Evolutionary conservation across 2,797 vertebrate species (phyloP), one percentile per base, ranked within the genome.

Genomic region (Myripristis murdjan): DNA sequence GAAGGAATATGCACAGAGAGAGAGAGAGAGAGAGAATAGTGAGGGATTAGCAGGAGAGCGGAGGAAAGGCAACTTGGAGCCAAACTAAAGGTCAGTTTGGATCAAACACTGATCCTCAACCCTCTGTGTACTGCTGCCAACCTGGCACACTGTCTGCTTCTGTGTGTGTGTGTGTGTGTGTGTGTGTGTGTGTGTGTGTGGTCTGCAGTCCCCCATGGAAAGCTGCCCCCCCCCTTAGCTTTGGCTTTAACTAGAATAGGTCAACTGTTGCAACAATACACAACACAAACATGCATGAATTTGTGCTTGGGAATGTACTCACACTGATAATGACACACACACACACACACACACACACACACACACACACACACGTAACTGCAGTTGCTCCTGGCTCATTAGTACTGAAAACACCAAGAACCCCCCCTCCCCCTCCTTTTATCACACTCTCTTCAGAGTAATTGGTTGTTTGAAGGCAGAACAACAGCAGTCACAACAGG

Each of bases 81-180:
- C 64, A 43, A 80, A 76, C 49, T 75, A 84, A 86, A 86, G 86
- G 78, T 88, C 86, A 83, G 56, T 24, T 5, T 43, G 81, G 80
- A 80, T 85, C 81, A 87, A 83, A 82, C 75, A 43, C 60, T 81
- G 81, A 85, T 83, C 77, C 67, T 77, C 73, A 58, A 43, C 47
- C 69, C 64, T 74, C 49, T 85, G 62, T 87, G 83, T 81, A 46
- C 61, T 28, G 62, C 58, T 87, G 86, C 86, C 83, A 85, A 62
- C 43, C 18, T 56, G 66, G 39, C 63, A 35, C 48, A 37, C 6
- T 55, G 12, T 48, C 39, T 53, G 43, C 48, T 31, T 28, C 24
- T 56, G 66, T 64, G 35, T 64, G 35, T 64, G 57, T 57, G 35
- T 71, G 70, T 46, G 61, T 70, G 35, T 39, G 37, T 39, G 37